Conservation (phyloP, 2,888 invertebrate species). For the Ectemnius lituratus region DNA sequence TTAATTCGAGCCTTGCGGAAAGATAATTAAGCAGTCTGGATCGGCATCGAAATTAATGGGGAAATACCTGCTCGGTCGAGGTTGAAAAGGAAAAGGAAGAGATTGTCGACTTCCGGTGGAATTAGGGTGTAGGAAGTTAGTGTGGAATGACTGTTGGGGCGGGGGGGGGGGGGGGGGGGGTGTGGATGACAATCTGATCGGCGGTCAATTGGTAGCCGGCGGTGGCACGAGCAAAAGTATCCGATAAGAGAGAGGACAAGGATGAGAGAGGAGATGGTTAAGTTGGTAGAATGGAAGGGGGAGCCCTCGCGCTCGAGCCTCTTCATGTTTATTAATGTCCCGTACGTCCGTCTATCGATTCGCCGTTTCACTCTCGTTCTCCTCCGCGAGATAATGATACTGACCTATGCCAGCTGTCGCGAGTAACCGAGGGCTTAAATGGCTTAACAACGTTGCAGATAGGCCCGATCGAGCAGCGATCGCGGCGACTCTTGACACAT, state of each 20-base stretch:
- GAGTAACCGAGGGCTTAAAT: slow-evolving; percentile 52
- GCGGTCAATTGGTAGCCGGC: background rate
- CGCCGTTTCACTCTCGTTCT: slow-evolving; percentile 68
- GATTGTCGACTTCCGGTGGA: too few species aligned
- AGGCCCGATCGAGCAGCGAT: slow-evolving; percentile 51
- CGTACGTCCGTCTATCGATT: slow-evolving; percentile 69
- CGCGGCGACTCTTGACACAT: slow-evolving; percentile 57
- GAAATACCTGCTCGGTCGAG: too few species aligned
- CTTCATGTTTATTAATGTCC: slow-evolving; percentile 74
- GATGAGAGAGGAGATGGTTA: slow-evolving; percentile 16
- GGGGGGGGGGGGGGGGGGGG: too few species aligned
- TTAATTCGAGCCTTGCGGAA: too few species aligned
- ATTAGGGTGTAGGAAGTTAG: too few species aligned
- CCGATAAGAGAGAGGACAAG: slow-evolving; percentile 24
- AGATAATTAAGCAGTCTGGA: too few species aligned
- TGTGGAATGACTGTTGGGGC: too few species aligned
- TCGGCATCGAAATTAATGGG: too few species aligned
- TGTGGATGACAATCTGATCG: background rate
- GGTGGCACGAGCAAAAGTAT: slow-evolving; percentile 18
- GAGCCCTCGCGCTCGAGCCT: slow-evolving; percentile 44
- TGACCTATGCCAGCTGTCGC: slow-evolving; percentile 71
- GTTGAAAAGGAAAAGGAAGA: too few species aligned
- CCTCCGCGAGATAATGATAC: slow-evolving; percentile 70
- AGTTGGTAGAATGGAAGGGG: slow-evolving; percentile 19
- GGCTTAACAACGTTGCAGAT: slow-evolving; percentile 59